Base-by-base conservation (phyloP, 1,140 invertebrate genomes). In the Protaetia brevitarsis region DNA sequence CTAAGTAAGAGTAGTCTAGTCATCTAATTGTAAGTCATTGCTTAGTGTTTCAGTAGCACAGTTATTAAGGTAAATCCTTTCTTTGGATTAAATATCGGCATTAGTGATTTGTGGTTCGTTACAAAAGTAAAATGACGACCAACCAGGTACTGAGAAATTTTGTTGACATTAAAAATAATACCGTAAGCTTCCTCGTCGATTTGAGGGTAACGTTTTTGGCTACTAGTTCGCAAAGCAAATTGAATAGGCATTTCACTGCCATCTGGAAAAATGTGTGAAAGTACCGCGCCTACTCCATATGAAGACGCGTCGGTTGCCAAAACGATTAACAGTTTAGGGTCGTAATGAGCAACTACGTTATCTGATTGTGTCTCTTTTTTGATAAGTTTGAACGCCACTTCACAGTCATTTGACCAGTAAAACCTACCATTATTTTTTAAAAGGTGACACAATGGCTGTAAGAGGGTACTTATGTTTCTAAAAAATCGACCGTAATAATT, bases 101-200 rank as follows among this genome's bases (percentile, higher is more conserved):
- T n/a, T n/a, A 34, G n/a, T n/a, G 31, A 34, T n/a, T 34, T 34
- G n/a, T 34, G 31, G n/a, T 34, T n/a, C 7, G 31, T 34, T 26
- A 59, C 4, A 8, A 27, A 4, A 7, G 28, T 73, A 70, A 84
- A 83, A 51, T 75, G 63, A 59, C 73, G 69, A 57, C 79, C 84
- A 72, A 73, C 81, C 3, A 84, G 56, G 63, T 82, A 86, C 51
- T 84, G 70, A 64, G 84, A 79, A 69, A 85, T 85, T 65, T 81
- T 82, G 34, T 72, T 68, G 16, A 82, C 65, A n/a, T 78, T 80
- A 74, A 77, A 82, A 56, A 64, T 13, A 16, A 71, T 79, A 7
- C n/a, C n/a, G n/a, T n/a, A n/a, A n/a, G n/a, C n/a, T n/a, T n/a
- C n/a, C n/a, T n/a, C n/a, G n/a, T n/a, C n/a, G n/a, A n/a, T n/a